Percentiles rank a stretch among this genome's conserved stretches.
These are phyloP conservation scores for Pao palembangensis DNA, from an alignment of 2,113 vertebrate genomes.

Conservation along the genomic window DNA sequence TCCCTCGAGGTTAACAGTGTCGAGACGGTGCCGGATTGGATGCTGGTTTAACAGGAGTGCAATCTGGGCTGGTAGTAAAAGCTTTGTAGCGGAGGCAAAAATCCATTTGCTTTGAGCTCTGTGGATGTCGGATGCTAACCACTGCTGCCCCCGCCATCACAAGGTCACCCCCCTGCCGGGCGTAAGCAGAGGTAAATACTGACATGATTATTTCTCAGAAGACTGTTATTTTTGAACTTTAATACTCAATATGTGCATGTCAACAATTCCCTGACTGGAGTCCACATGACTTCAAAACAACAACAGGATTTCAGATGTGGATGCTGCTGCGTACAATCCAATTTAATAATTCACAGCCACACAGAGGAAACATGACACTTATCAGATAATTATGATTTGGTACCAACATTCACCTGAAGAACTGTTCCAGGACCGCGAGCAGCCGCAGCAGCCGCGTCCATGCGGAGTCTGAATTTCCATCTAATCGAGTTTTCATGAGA, in stretches of 20 bases:
- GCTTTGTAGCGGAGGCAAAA: conserved; percentile 62
- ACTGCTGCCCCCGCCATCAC: conserved; percentile 56
- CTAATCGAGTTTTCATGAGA: no score
- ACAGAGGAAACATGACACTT: no score
- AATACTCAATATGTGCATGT: neutral
- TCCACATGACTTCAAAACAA: neutral
- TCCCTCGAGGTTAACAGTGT: conserved; percentile 61
- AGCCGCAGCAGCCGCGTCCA: no score
- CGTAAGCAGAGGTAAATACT: conserved; percentile 36
- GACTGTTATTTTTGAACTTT: no score
- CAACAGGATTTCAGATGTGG: neutral
- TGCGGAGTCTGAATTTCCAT: no score
- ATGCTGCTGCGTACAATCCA: no score
- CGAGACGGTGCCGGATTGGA: conserved; percentile 42
- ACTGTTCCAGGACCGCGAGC: no score
- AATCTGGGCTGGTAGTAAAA: conserved; percentile 70
- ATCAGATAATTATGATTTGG: no score
- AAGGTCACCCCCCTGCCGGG: conserved; percentile 38
- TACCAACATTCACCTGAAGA: no score
- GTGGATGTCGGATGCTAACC: conserved; percentile 36
- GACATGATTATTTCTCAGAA: conserved; percentile 10
- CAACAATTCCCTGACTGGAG: neutral
- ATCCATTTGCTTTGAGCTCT: conserved; percentile 64
- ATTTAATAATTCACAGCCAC: no score
- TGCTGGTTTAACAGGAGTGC: conserved; percentile 41